These are phyloP conservation scores for Phyllopteryx taeniolatus DNA, from an alignment of 2,113 vertebrate genomes.

Conservation along the genomic window DNA sequence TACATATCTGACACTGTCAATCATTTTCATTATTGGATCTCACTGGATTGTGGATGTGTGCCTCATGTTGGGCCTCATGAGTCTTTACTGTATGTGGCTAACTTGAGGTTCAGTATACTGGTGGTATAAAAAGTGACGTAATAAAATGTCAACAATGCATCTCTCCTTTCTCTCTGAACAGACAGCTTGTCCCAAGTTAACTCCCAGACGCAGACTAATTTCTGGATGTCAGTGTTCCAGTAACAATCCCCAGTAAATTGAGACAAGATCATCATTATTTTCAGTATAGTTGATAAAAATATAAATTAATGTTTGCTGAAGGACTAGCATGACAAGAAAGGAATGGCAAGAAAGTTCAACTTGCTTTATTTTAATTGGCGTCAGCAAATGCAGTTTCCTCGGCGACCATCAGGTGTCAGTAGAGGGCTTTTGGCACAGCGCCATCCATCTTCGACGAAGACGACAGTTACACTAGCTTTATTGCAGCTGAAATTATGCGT, in stretches of 20 bases:
- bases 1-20: too few relatives aligned
- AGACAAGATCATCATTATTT: too few relatives aligned
- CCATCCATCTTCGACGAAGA: slow-evolving; percentile 19
- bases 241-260: too few relatives aligned
- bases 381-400: slow-evolving; percentile 48
- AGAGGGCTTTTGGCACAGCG: slow-evolving; percentile 51
- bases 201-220: neutral
- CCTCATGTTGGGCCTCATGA: too few relatives aligned
- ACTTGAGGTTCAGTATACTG: neutral
- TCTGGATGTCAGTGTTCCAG: neutral
- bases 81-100: too few relatives aligned
- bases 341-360: neutral
- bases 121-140: neutral
- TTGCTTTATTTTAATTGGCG: neutral
- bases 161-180: neutral
- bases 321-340: neutral
- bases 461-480: neutral
- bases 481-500: neutral
- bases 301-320: too few relatives aligned
- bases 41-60: neutral
- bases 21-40: too few relatives aligned
- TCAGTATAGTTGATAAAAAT: too few relatives aligned
- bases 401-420: slow-evolving; percentile 59
- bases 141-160: neutral
- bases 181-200: neutral